Conservation (phyloP, 2,888 invertebrate genomes). For the Torymus aiolomorphi region DNA sequence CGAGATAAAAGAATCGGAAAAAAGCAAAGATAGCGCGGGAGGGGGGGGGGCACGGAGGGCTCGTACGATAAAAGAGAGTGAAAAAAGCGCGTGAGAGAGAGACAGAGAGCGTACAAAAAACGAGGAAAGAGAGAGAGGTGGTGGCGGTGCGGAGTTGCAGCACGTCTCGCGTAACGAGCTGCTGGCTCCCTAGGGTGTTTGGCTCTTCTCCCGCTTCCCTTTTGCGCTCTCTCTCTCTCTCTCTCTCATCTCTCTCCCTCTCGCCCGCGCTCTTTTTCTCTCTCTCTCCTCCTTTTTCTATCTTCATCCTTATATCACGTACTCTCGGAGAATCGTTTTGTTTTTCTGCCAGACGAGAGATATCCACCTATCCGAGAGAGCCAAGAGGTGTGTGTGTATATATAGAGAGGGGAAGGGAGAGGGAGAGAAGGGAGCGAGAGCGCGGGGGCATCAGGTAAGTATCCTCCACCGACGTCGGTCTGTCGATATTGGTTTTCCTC, state of each 20-base stretch:
- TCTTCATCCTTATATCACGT: slow-evolving; percentile 59
- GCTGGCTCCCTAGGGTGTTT: slow-evolving; percentile 73
- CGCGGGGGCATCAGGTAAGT: slow-evolving; percentile 48
- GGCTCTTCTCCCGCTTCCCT: slow-evolving; percentile 55
- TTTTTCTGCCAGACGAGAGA: slow-evolving; percentile 64
- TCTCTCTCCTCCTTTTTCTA: slow-evolving; percentile 46
- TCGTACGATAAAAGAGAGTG: slow-evolving; percentile 29
- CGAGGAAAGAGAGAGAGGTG: slow-evolving; percentile 49
- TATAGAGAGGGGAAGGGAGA: neutral
- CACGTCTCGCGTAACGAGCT: slow-evolving; percentile 75
- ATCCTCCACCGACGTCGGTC: slow-evolving; percentile 42
- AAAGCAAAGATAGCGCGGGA: neutral
- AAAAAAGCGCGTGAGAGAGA: slow-evolving; percentile 40
- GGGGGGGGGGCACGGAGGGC: neutral
- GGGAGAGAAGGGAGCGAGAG: neutral
- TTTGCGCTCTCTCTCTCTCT: slow-evolving; percentile 25
- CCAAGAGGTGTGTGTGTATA: slow-evolving; percentile 7
- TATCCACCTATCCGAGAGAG: slow-evolving; percentile 60
- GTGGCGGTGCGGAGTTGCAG: slow-evolving; percentile 63
- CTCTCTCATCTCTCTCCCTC: slow-evolving; percentile 24
- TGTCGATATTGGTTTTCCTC: slow-evolving; percentile 60
- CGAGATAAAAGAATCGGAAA: slow-evolving; percentile 14
- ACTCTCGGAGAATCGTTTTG: slow-evolving; percentile 64
- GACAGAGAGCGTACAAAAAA: slow-evolving; percentile 52
- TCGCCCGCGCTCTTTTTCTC: slow-evolving; percentile 7